A percentile compares a stretch with the other conserved stretches of the same genome.
These are phyloP conservation scores for Epizoanthus fatuus DNA, from an alignment of 92 coral and sea anemone genomes.

Conservation along the genomic window DNA sequence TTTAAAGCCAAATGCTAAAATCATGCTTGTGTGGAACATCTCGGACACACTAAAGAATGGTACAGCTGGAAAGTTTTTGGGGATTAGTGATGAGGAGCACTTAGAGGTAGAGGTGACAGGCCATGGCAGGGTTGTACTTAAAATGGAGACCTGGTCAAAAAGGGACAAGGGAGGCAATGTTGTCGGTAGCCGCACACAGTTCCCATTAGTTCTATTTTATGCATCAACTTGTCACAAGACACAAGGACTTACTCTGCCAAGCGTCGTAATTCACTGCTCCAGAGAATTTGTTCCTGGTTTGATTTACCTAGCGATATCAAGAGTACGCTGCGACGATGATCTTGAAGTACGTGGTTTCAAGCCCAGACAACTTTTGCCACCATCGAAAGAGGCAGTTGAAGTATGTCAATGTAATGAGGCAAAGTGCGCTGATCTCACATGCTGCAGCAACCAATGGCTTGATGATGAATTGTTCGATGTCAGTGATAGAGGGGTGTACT, in stretches of 20 bases:
- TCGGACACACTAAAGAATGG: conserved; percentile 49
- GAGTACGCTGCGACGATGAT: conserved; percentile 16
- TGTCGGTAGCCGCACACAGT: conserved; percentile 32
- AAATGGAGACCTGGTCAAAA: conserved; percentile 17
- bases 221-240: conserved; percentile 43
- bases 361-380: neutral
- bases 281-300: conserved; percentile 40
- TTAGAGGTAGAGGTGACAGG: conserved; percentile 3
- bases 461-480: conserved; percentile 9
- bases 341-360: conserved; percentile 15
- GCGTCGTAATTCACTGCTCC: conserved; percentile 36
- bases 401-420: neutral
- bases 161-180: conserved; percentile 13
- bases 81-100: conserved; percentile 23
- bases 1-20: conserved; percentile 29
- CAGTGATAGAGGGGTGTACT: neutral
- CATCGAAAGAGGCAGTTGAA: neutral
- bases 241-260: conserved; percentile 31
- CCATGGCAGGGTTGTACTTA: conserved; percentile 1
- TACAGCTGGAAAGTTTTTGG: conserved; percentile 37
- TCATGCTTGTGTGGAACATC: conserved; percentile 60
- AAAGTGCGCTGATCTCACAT: conserved; percentile 13
- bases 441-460: conserved; percentile 33
- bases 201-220: conserved; percentile 19
- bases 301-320: conserved; percentile 47